Conservation (phyloP, 2,113 vertebrate genomes). For the Oncorhynchus tshawytscha region DNA sequence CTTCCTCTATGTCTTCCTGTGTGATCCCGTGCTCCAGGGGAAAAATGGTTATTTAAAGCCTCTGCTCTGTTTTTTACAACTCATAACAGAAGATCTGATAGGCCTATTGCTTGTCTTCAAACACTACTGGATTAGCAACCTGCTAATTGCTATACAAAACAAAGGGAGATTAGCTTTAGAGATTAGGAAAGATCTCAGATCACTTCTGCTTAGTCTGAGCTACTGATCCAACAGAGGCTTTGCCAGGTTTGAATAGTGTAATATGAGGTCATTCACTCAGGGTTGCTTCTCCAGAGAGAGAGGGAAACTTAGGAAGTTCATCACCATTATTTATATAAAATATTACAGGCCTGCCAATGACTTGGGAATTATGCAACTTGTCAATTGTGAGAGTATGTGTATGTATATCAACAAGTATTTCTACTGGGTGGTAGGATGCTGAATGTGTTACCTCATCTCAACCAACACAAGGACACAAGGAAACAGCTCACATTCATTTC, state of each 20-base stretch:
- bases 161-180: conserved; percentile 14
- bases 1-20: neutral
- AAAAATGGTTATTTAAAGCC: neutral
- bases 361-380: neutral
- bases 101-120: neutral
- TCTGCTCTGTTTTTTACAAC: neutral
- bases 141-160: conserved; percentile 14
- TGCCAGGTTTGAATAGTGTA: conserved; percentile 1
- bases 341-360: neutral
- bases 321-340: neutral
- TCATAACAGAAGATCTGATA: neutral
- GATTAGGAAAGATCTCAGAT: neutral
- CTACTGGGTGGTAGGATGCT: neutral
- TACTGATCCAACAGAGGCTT: neutral
- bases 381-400: neutral
- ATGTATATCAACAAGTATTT: neutral
- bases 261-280: conserved; percentile 8
- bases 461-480: neutral
- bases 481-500: neutral
- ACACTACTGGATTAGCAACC: conserved; percentile 6
- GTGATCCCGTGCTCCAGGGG: neutral
- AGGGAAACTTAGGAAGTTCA: neutral
- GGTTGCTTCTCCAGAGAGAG: neutral
- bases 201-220: conserved; percentile 9
- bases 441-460: neutral